Evolutionary conservation across 2,113 vertebrate genomes (phyloP).

Genomic region (Anhinga anhinga): DNA sequence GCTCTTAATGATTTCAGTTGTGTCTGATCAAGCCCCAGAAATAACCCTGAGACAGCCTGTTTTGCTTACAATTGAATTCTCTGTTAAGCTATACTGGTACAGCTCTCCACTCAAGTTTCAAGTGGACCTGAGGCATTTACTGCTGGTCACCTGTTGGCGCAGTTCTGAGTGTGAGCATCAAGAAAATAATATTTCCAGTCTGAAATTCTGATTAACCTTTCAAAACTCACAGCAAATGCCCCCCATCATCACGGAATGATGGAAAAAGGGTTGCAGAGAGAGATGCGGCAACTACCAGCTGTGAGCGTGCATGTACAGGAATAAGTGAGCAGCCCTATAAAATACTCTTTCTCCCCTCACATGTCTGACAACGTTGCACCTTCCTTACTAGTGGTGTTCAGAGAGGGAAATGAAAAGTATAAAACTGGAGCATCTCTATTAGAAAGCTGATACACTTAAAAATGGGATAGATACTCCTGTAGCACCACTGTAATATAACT

Average conservation of each 20-base stretch:
- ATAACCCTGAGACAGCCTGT: neutral
- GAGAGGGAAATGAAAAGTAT: neutral
- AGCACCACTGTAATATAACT: neutral
- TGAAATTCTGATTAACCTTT: neutral
- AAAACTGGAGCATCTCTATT: neutral
- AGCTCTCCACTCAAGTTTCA: neutral
- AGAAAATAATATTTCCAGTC: neutral
- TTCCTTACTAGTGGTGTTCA: neutral
- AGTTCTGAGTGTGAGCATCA: accelerated
- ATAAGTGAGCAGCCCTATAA: neutral
- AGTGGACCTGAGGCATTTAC: neutral
- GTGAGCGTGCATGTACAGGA: accelerated
- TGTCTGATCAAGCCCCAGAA: neutral
- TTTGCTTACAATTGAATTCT: neutral
- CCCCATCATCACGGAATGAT: neutral
- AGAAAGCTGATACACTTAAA: neutral
- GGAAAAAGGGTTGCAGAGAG: neutral
- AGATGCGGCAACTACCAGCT: neutral
- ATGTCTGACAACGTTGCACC: accelerated
- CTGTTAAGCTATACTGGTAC: neutral
- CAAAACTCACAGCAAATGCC: accelerated
- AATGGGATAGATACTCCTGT: neutral
- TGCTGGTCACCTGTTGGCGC: neutral
- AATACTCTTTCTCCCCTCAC: neutral
- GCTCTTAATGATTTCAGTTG: neutral